Conservation (phyloP, 2,113 vertebrate species). For the crab-eating macaque (Macaca fascicularis) region DNA sequence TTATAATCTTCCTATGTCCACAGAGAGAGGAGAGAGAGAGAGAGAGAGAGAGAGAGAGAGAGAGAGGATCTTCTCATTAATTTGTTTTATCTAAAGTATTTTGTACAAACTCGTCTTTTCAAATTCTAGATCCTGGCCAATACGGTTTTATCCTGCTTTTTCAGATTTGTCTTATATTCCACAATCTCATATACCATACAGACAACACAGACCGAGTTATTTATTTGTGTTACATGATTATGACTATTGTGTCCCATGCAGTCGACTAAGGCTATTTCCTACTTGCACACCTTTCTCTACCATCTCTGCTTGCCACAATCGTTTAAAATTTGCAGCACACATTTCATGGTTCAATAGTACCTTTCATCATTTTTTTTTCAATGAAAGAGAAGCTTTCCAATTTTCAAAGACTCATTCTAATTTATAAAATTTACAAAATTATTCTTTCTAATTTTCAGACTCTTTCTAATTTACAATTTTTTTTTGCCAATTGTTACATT, state of each 20-base stretch:
- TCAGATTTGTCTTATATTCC: background rate
- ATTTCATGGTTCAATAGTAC: background rate
- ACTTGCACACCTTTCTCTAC: background rate
- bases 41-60: background rate
- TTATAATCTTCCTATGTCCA: background rate
- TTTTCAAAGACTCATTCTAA: background rate
- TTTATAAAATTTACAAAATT: background rate
- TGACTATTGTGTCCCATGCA: accelerated
- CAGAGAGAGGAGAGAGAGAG: background rate
- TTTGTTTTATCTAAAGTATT: background rate
- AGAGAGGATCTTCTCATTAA: background rate
- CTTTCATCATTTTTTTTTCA: background rate
- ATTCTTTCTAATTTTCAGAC: background rate
- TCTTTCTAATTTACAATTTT: background rate
- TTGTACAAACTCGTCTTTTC: background rate
- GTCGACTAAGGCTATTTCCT: background rate
- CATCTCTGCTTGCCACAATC: background rate
- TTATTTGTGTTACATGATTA: background rate
- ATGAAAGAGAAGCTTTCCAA: background rate
- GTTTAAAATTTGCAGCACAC: background rate
- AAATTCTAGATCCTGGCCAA: background rate
- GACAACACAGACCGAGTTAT: background rate
- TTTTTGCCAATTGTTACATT: background rate
- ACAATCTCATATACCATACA: background rate
- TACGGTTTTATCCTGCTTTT: background rate